A percentile compares a stretch with the other conserved stretches of the same genome.
phyloP scores from a whole-genome alignment of 2,113 vertebrate genomes.

The Microcebus lehilahytsara region DNA sequence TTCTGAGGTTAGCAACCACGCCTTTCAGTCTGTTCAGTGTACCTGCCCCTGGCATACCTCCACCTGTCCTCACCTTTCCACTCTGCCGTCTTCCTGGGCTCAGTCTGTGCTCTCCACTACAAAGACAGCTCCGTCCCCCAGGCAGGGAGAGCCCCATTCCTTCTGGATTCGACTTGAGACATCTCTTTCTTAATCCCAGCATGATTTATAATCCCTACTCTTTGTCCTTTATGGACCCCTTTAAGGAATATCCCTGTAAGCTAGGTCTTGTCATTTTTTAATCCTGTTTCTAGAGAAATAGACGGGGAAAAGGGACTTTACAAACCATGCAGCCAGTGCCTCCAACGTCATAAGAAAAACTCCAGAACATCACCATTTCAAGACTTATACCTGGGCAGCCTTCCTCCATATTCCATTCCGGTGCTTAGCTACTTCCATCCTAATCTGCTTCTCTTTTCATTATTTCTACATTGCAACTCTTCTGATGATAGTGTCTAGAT shows the following conservation, averaged over 20 bases:
- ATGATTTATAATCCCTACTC: not conserved
- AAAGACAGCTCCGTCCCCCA: not conserved
- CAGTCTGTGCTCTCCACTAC: not conserved
- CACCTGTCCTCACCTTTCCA: not conserved
- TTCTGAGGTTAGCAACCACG: not conserved
- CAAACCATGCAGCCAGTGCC: not conserved
- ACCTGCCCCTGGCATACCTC: not conserved
- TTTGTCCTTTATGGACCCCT: not conserved
- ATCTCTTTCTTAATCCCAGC: not conserved
- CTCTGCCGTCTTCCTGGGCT: not conserved
- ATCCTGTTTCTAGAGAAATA: not conserved
- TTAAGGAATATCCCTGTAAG: not conserved
- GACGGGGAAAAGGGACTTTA: not conserved
- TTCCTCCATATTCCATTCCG: not conserved
- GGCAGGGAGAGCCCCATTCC: not conserved
- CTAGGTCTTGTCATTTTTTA: conserved; percentile 2
- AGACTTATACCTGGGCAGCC: not conserved
- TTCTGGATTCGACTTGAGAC: not conserved
- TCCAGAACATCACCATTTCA: not conserved
- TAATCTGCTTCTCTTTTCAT: not conserved
- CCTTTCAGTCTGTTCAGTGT: not conserved
- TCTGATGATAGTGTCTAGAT: conserved; percentile 27
- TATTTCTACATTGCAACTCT: not conserved
- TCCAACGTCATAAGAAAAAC: not conserved
- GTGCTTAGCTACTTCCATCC: not conserved